Conservation (phyloP, 2,113 vertebrate species). For the Calonectris borealis region DNA sequence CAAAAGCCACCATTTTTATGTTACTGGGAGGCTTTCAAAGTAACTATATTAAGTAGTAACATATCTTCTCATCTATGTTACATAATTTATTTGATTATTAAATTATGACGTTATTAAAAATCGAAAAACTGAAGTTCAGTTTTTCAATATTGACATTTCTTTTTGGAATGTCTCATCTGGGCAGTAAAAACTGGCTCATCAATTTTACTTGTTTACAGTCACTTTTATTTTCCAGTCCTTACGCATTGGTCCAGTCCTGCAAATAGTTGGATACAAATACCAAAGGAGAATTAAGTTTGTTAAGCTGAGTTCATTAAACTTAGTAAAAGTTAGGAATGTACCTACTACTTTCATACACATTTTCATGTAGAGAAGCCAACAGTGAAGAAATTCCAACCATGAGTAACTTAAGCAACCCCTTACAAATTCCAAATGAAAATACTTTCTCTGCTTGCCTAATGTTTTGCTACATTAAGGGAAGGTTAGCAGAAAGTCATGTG, state of each 20-base stretch:
- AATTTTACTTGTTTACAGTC: background rate
- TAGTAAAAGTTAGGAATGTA: background rate
- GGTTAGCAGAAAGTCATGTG: background rate
- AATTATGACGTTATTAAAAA: background rate
- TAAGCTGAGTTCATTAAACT: background rate
- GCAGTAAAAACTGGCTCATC: background rate
- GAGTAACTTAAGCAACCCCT: background rate
- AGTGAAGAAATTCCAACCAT: background rate
- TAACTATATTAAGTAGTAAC: background rate
- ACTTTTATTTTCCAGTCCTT: background rate
- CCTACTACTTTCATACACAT: background rate
- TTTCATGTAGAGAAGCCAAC: background rate
- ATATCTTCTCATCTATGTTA: background rate
- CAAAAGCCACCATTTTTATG: background rate
- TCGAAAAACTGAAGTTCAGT: background rate
- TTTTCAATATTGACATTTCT: background rate
- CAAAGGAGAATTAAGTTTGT: background rate
- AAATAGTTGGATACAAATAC: background rate
- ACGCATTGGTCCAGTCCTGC: background rate
- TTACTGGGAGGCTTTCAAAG: background rate
- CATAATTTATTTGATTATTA: background rate
- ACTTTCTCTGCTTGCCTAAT: background rate
- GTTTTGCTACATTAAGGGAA: background rate
- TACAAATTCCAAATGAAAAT: background rate
- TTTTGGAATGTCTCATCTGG: background rate